Conservation (phyloP, 2,888 invertebrate species). For the Disparrhopalites patrizii region DNA sequence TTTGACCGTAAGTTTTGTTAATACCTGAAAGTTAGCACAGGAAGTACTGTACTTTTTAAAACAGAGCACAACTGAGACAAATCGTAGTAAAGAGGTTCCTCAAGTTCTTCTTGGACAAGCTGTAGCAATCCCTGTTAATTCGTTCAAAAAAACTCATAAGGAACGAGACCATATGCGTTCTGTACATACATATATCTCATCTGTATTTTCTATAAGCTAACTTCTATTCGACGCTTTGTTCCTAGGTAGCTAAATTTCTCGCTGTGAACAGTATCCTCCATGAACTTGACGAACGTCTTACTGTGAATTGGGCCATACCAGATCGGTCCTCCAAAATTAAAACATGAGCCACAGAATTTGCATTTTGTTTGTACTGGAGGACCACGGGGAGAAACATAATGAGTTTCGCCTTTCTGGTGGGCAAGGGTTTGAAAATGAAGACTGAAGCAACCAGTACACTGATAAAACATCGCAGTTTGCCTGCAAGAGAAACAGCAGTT, state of each 20-base stretch:
- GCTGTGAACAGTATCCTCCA: constrained; percentile 55
- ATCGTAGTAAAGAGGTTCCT: constrained; percentile 82
- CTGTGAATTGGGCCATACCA: constrained; percentile 88
- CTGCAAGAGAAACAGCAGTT: constrained; percentile 52
- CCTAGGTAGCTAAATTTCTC: constrained; percentile 56
- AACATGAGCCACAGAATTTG: constrained; percentile 66
- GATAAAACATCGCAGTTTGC: constrained; percentile 81
- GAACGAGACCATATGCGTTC: too few relatives aligned
- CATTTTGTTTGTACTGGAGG: constrained; percentile 67
- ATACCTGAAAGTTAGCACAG: constrained; percentile 66
- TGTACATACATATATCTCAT: too few relatives aligned
- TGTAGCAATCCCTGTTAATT: constrained; percentile 65
- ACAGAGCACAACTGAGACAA: constrained; percentile 71
- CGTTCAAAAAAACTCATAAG: too few relatives aligned
- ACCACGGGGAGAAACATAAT: constrained; percentile 65
- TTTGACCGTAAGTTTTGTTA: neutral
- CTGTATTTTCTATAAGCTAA: too few relatives aligned
- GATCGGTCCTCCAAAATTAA: constrained; percentile 85
- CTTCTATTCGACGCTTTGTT: constrained; percentile 68
- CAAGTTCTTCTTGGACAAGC: constrained; percentile 79
- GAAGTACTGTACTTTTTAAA: constrained; percentile 67
- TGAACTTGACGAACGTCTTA: constrained; percentile 65
- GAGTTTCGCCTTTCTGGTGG: constrained; percentile 56
- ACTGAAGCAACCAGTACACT: constrained; percentile 85
- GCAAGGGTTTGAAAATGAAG: constrained; percentile 74